phyloP scores from a whole-genome alignment of 1,140 invertebrate genomes.

The Centruroides sculpturatus region DNA sequence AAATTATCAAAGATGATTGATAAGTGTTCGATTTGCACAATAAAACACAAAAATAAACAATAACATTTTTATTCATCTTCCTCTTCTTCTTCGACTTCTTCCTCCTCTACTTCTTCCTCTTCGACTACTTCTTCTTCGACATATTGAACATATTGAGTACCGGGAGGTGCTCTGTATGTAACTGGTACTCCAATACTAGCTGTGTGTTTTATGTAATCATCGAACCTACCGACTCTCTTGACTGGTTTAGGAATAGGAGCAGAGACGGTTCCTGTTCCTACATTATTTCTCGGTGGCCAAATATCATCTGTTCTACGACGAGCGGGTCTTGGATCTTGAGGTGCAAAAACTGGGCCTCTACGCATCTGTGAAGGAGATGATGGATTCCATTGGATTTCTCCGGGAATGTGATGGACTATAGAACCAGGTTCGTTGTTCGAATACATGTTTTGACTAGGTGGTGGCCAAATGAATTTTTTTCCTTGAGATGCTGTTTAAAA shows the following conservation, averaged over 20 bases:
- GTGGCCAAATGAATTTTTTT: too few relatives aligned
- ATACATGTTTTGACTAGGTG: too few relatives aligned
- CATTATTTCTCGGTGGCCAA: conserved; percentile 10
- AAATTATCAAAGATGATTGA: too few relatives aligned
- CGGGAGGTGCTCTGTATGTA: conserved; percentile 18
- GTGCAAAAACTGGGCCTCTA: background rate
- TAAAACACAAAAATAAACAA: too few relatives aligned
- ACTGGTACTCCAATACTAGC: conserved; percentile 13
- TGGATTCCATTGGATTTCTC: conserved; percentile 12
- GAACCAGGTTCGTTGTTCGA: too few relatives aligned
- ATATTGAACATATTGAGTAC: conserved; percentile 12
- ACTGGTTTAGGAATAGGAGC: background rate
- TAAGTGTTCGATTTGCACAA: too few relatives aligned
- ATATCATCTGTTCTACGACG: conserved; percentile 8
- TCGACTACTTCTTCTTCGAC: too few relatives aligned
- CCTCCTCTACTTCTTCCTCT: too few relatives aligned
- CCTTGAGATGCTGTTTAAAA: too few relatives aligned
- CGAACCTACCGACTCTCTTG: conserved; percentile 2
- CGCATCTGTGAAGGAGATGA: background rate
- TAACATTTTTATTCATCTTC: too few relatives aligned
- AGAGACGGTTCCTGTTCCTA: background rate
- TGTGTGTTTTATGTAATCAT: conserved; percentile 8
- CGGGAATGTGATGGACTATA: too few relatives aligned
- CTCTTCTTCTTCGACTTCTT: too few relatives aligned
- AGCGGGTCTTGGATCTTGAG: background rate